Percentiles rank a stretch among this genome's conserved stretches.
phyloP scores from a whole-genome alignment of 2,797 vertebrate species.

The Spinus olivaceus region DNA sequence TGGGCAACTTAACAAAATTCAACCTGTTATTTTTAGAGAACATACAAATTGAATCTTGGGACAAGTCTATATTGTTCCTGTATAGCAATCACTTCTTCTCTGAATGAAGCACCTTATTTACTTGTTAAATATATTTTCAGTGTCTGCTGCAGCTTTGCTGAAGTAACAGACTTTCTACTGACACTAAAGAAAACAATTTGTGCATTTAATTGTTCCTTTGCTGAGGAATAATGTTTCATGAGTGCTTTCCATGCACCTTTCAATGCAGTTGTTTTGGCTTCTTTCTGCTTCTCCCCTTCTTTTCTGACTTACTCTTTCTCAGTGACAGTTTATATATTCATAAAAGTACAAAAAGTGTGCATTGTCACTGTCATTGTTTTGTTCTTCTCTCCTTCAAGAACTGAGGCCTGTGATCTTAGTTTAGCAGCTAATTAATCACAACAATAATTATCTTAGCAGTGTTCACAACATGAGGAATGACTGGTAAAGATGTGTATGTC shows the following conservation, averaged over 20 bases:
- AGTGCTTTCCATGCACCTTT: not conserved
- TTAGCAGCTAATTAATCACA: not conserved
- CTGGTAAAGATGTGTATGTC: not conserved
- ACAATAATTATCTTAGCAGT: not conserved
- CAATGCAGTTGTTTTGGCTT: not conserved
- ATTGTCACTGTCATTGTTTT: not conserved
- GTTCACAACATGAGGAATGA: not conserved
- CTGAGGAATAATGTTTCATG: not conserved
- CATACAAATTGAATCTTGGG: not conserved
- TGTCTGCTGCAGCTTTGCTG: not conserved
- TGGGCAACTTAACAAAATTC: slow-evolving; percentile 1
- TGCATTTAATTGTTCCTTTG: not conserved
- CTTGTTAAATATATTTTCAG: not conserved
- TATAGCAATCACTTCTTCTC: not conserved
- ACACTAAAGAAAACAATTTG: not conserved
- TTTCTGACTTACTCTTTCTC: not conserved
- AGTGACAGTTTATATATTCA: not conserved
- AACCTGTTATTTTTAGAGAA: not conserved
- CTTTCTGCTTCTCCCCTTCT: not conserved
- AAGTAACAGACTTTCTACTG: not conserved
- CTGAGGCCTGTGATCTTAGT: not conserved
- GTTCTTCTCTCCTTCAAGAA: not conserved
- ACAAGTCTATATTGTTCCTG: not conserved
- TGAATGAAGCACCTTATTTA: not conserved
- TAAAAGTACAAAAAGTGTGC: not conserved